Evolutionary conservation across 2,113 vertebrate species (phyloP).

Genomic region (Serinus canaria): DNA sequence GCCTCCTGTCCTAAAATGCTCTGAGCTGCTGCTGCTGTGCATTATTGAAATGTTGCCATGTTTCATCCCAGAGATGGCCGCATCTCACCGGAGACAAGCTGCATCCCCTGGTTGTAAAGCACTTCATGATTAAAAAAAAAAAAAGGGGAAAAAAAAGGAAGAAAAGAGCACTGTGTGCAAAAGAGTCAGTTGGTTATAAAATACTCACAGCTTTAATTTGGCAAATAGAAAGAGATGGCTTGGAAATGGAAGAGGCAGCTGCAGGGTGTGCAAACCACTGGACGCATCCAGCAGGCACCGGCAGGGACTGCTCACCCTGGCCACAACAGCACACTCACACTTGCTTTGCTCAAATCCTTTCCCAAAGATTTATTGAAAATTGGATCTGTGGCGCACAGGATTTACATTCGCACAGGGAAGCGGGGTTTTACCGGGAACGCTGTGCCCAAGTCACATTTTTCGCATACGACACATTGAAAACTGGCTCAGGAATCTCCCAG

Average conservation of each 20-base stretch:
- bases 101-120: background rate
- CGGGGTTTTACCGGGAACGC: background rate
- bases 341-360: background rate
- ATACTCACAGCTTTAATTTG: background rate
- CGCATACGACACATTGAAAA: background rate
- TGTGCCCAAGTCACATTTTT: background rate
- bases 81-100: background rate
- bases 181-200: background rate
- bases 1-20: slow-evolving; percentile 30
- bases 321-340: background rate
- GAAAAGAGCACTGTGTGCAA: accelerated
- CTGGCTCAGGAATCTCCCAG: background rate
- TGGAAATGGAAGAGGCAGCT: background rate
- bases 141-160: background rate
- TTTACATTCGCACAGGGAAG: background rate
- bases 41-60: slow-evolving; percentile 47
- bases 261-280: accelerated
- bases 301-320: background rate
- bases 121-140: background rate
- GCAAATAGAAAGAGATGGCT: background rate
- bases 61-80: background rate
- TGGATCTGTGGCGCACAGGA: background rate
- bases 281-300: accelerated
- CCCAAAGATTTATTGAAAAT: slow-evolving; percentile 61
- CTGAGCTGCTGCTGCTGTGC: background rate